Evolutionary conservation across 2,888 invertebrate genomes (phyloP).

Genomic region (Drosophila acutilabella): DNA sequence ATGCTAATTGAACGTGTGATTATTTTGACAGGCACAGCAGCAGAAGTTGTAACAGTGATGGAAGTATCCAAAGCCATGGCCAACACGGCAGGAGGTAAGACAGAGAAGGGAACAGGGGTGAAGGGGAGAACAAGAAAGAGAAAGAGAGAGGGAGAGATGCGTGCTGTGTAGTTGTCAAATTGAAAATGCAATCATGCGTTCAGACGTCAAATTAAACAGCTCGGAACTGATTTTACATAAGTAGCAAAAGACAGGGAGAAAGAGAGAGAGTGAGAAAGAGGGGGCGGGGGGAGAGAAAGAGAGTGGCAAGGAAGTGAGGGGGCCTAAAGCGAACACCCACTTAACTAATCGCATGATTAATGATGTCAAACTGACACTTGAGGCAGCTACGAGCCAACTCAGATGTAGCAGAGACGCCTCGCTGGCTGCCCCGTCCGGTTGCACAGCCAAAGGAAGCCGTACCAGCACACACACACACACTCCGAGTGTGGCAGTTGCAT

Average conservation of each 20-base stretch:
- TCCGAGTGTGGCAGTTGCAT: conserved; percentile 20
- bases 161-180: conserved; percentile 71
- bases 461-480: conserved; percentile 21
- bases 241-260: conserved; percentile 45
- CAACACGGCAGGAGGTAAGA: conserved; percentile 35
- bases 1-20: conserved; percentile 82
- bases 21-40: conserved; percentile 75
- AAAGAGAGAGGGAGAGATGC: conserved; percentile 21
- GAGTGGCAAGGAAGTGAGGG: neutral
- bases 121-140: neutral
- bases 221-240: conserved; percentile 79
- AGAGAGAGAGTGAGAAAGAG: neutral
- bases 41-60: conserved; percentile 11
- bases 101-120: neutral
- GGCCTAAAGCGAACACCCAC: conserved; percentile 73
- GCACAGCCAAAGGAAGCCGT: conserved; percentile 28
- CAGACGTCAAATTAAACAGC: conserved; percentile 82
- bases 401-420: conserved; percentile 46
- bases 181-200: conserved; percentile 82
- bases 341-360: conserved; percentile 84
- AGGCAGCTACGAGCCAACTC: conserved; percentile 38
- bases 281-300: neutral
- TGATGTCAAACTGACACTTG: conserved; percentile 81
- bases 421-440: conserved; percentile 49
- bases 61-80: conserved; percentile 48